phyloP scores from a whole-genome alignment of 92 coral and sea anemone species.

The Porites rus region DNA sequence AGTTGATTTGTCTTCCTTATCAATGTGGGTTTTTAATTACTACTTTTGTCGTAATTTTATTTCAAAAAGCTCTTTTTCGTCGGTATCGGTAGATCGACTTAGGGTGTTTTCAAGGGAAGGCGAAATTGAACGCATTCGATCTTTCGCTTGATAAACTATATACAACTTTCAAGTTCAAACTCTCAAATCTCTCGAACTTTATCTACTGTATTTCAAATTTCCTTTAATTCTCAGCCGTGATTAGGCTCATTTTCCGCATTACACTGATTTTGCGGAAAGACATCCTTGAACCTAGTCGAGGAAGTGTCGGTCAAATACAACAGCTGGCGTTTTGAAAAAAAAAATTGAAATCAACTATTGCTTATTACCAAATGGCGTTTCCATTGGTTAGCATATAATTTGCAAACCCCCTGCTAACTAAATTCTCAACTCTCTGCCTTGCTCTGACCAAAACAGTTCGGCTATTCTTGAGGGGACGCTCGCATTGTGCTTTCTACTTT shows the following conservation, averaged over 20 bases:
- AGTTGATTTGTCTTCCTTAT: constrained; percentile 24
- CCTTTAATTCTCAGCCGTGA: constrained; percentile 20
- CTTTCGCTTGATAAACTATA: not conserved
- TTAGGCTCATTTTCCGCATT: constrained; percentile 31
- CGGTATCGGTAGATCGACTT: not conserved
- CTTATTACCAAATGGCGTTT: constrained; percentile 17
- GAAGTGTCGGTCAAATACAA: constrained; percentile 19
- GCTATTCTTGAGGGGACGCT: constrained; percentile 14
- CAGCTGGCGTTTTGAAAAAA: constrained; percentile 17
- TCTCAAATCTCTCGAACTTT: not conserved
- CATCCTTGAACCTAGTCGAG: constrained; percentile 10
- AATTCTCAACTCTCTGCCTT: constrained; percentile 3
- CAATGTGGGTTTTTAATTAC: constrained; percentile 33
- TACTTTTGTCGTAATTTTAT: not conserved
- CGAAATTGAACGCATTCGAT: not conserved
- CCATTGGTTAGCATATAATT: constrained; percentile 40
- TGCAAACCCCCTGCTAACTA: constrained; percentile 15
- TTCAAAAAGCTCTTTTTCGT: constrained; percentile 3
- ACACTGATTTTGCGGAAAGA: constrained; percentile 39
- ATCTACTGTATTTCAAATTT: constrained; percentile 1
- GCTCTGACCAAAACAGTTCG: constrained; percentile 20
- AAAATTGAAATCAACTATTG: constrained; percentile 36
- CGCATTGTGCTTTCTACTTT: constrained; percentile 15
- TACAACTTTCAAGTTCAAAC: not conserved
- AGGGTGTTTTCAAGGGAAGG: not conserved